Evolutionary conservation across 1,140 invertebrate genomes (phyloP), one percentile per base, ranked within the genome.

Genomic region (Drosophila triauraria): DNA sequence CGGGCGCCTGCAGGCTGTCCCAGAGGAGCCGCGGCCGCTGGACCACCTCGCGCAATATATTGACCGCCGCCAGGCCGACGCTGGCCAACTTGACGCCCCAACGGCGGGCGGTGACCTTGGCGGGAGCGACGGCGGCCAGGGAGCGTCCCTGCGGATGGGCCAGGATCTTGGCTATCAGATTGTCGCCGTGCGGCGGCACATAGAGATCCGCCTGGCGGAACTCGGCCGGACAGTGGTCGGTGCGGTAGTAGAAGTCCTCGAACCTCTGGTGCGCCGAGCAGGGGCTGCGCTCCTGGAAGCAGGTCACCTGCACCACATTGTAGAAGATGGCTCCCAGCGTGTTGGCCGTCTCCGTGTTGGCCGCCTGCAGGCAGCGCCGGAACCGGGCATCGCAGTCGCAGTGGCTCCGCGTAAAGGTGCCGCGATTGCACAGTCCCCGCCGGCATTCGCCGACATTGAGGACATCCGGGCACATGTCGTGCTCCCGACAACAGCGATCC

Each of bases 401-500:
- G 78, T 96, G 95, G 0, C 95, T 96, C 30, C 95, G 94, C 4
- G 95, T 96, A 79, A 95, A 95, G 3, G 95, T 94, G 2, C 95
- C 95, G 32, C 94, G 94, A 77, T 96, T 96, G 86, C 95, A 96
- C 30, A 96, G 94, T 0, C 95, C 95, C 50, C 95, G 93, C 43
- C 94, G 93, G 71, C 95, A 96, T 59, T 95, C 92, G 10, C 94
- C 94, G 3, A 94, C 93, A n/a, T 82, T 86, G 38, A 96, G 93
- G 10, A 93, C 94, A 59, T 94, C 93, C 2, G 95, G 94, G 72
- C 97, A 97, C 77, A 95, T 94, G 92, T 97, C 96, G 84, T 97
- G 96, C 64, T 96, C 95, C 20, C 96, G 94, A 84, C 96, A 97
- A 75, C 96, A 97, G 1, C 93, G 92, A 88, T 97, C 96, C 64